Evolutionary conservation across 1,140 invertebrate species (phyloP).

Genomic region (Drosophila melanica): DNA sequence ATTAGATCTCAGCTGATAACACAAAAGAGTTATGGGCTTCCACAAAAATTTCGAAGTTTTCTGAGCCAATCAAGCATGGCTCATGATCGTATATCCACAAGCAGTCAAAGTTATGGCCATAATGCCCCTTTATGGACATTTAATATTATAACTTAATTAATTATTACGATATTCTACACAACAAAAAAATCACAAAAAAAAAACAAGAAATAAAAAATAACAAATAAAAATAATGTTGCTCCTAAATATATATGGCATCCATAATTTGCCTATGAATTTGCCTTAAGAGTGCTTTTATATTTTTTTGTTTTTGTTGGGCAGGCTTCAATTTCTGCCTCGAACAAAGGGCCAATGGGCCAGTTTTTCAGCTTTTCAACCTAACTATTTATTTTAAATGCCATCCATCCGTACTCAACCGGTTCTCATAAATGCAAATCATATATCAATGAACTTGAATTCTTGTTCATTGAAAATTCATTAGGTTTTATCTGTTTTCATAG

Average conservation of each 20-base stretch:
- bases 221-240: slow-evolving; percentile 31
- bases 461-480: slow-evolving; percentile 75
- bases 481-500: slow-evolving; percentile 76
- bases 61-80: slow-evolving; percentile 51
- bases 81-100: slow-evolving; percentile 58
- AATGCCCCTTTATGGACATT: slow-evolving; percentile 78
- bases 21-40: slow-evolving; percentile 66
- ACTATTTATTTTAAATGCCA: slow-evolving; percentile 55
- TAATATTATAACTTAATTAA: slow-evolving; percentile 82
- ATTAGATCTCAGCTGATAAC: slow-evolving; percentile 55
- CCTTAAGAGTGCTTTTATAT: slow-evolving; percentile 6
- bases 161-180: slow-evolving; percentile 68
- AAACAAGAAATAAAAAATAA: background rate
- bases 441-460: slow-evolving; percentile 73
- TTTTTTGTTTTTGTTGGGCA: background rate
- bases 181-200: slow-evolving; percentile 8
- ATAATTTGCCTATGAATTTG: slow-evolving; percentile 71
- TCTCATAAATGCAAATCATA: slow-evolving; percentile 41
- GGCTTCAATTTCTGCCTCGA: background rate
- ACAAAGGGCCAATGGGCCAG: slow-evolving; percentile 32
- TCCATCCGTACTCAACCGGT: slow-evolving; percentile 61
- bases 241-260: slow-evolving; percentile 55
- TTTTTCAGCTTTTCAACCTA: slow-evolving; percentile 41
- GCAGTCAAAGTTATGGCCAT: slow-evolving; percentile 70
- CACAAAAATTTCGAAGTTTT: slow-evolving; percentile 56